phyloP scores from a whole-genome alignment of 1,140 invertebrate genomes.

The Mycetomoellerius zeteki region DNA sequence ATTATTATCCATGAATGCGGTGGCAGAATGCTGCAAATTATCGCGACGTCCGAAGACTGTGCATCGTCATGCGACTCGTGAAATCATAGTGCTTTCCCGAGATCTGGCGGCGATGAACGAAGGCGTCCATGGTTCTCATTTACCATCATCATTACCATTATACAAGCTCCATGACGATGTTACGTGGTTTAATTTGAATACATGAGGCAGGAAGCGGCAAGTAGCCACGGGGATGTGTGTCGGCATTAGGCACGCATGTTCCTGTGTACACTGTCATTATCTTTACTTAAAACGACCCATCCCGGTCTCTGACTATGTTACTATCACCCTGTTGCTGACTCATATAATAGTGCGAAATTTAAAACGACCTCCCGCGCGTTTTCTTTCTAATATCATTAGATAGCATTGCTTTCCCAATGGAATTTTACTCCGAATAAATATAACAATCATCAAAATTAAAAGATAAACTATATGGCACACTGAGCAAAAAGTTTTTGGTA shows the following conservation, averaged over 20 bases:
- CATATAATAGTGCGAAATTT: conserved; percentile 68
- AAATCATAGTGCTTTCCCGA: conserved; percentile 37
- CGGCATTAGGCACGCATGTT: conserved; percentile 75
- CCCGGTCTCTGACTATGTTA: conserved; percentile 28
- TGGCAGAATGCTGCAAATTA: conserved; percentile 28
- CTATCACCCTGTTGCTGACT: conserved; percentile 62
- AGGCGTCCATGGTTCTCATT: conserved; percentile 70
- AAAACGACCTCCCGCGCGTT: conserved; percentile 62
- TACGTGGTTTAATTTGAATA: conserved; percentile 80
- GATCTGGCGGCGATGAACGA: conserved; percentile 53
- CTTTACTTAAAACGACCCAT: conserved; percentile 70
- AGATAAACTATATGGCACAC: no score
- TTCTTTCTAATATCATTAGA: conserved; percentile 22
- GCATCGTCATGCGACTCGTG: conserved; percentile 67
- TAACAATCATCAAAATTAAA: neutral
- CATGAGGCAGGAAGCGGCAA: conserved; percentile 74
- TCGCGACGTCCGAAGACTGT: conserved; percentile 45
- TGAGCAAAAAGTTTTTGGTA: no score
- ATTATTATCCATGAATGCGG: conserved; percentile 27
- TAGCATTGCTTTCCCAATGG: neutral
- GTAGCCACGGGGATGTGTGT: conserved; percentile 48
- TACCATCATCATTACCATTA: conserved; percentile 78
- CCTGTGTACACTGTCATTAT: conserved; percentile 75
- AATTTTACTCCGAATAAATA: neutral
- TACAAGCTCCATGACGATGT: conserved; percentile 65